phyloP scores from a whole-genome alignment of 2,797 vertebrate genomes.

The Staurois parvus region DNA sequence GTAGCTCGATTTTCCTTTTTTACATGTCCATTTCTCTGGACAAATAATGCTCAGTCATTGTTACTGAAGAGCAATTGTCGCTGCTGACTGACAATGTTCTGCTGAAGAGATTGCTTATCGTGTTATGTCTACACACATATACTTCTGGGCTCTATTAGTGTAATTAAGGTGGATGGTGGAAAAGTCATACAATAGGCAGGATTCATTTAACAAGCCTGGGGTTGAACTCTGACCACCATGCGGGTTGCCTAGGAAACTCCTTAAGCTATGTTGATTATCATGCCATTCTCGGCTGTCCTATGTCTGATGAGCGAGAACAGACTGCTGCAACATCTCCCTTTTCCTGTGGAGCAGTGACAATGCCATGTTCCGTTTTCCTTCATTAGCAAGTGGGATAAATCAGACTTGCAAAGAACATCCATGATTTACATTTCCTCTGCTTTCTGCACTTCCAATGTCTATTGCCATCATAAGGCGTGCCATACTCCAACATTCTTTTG shows the following conservation, averaged over 20 bases:
- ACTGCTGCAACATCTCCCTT: neutral
- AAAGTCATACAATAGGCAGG: neutral
- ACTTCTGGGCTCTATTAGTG: neutral
- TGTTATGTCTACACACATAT: slow-evolving; percentile 2
- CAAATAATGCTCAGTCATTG: slow-evolving; percentile 14
- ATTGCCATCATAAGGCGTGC: neutral
- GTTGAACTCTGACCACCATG: slow-evolving; percentile 4
- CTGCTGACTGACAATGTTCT: neutral
- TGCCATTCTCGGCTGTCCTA: neutral
- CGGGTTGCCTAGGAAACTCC: slow-evolving; percentile 22
- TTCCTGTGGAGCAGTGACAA: neutral
- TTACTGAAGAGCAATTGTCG: neutral
- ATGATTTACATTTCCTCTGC: too few relatives aligned
- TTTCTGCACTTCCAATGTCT: too few relatives aligned
- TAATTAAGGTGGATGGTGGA: neutral
- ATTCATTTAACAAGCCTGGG: neutral
- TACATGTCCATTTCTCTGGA: neutral
- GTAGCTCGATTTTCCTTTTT: neutral
- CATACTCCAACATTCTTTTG: neutral
- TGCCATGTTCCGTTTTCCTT: neutral
- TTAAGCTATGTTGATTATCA: slow-evolving; percentile 6
- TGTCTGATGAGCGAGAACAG: slow-evolving; percentile 1
- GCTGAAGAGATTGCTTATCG: neutral
- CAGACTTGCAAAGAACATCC: neutral
- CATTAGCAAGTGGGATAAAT: neutral